A percentile compares a stretch with the other conserved stretches of the same genome.
These are phyloP conservation scores for Solea solea DNA, from an alignment of 2,113 vertebrate genomes.

Conservation along the genomic window DNA sequence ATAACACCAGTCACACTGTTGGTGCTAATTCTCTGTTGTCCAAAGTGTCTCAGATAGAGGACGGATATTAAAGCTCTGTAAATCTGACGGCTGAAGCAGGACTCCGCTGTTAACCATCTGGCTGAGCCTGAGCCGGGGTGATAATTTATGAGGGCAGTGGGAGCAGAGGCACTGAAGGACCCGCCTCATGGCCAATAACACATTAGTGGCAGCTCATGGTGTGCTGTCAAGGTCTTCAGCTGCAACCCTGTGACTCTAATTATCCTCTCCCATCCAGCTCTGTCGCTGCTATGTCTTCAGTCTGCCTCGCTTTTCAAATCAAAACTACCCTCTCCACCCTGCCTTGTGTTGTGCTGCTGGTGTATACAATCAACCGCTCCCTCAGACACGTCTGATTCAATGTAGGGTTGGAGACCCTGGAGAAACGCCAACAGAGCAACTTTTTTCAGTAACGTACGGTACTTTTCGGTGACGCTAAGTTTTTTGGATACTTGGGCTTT, in stretches of 20 bases:
- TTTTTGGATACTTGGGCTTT: too few relatives aligned
- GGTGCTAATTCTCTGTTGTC: constrained; percentile 64
- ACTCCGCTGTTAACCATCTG: constrained; percentile 71
- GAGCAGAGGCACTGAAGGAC: constrained; percentile 37
- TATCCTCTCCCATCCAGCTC: constrained; percentile 15
- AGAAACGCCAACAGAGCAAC: too few relatives aligned
- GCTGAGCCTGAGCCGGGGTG: constrained; percentile 35
- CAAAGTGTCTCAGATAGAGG: constrained; percentile 44
- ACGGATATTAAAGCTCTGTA: constrained; percentile 62
- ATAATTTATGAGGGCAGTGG: constrained; percentile 70
- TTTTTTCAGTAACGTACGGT: too few relatives aligned
- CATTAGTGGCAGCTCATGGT: constrained; percentile 53
- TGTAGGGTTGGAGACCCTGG: too few relatives aligned
- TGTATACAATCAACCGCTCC: too few relatives aligned
- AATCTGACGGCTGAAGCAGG: constrained; percentile 40
- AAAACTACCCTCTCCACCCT: too few relatives aligned
- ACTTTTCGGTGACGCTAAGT: too few relatives aligned
- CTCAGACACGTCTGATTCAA: too few relatives aligned
- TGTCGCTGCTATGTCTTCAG: background rate
- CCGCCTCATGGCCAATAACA: constrained; percentile 53
- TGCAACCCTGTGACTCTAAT: constrained; percentile 51
- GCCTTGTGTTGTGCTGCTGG: too few relatives aligned
- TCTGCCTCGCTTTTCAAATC: too few relatives aligned
- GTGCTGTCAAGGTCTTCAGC: constrained; percentile 47
- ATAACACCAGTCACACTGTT: constrained; percentile 12